Evolutionary conservation across 1,140 invertebrate genomes (phyloP), one percentile per base, ranked within the genome.

Genomic region (Globodera ellingtonae): DNA sequence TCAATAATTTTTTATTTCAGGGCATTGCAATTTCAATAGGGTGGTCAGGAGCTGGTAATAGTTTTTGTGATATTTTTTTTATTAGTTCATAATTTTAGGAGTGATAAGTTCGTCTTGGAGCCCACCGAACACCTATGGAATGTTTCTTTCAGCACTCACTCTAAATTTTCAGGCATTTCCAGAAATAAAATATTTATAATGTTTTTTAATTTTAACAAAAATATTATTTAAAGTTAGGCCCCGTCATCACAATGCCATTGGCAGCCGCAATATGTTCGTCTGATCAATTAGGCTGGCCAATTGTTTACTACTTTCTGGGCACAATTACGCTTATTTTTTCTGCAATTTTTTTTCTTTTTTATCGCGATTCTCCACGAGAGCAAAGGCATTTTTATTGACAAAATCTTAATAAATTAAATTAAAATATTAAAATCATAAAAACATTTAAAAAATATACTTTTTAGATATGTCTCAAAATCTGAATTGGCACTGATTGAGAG

Each of bases 161-260:
- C 18, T 46, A 8, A 18, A 46, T 75, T 75, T 75, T 75, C 73
- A 75, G 56, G 56, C 56, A 62, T 18, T 35, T 35, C 35, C 35
- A 35, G 35, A 35, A 62, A 15, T 3, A 15, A 18, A 18, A 62
- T 4, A 62, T 62, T 62, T 15, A 59, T 59, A 18, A 18, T 59
- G 18, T 1, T 62, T 62, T 18, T 18, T 18, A 18, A 62, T 62
- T 59, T 59, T 15, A 59, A 59, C 9, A 6, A 15, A 15, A 15
- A 21, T 15, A 15, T 59, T 62, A 62, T 18, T 62, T 62, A 62
- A 13, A 62, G 65, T 50, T 75, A n/a, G 73, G 73, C 18, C 73
- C 73, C 44, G 65, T 75, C 6, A 75, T 50, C 18, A 44, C 73
- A 21, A 75, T 75, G 73, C 73, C 73, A 62, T 75, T 75, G n/a